Conservation (phyloP, 2,113 vertebrate genomes). For the Nothoprocta perdicaria region DNA sequence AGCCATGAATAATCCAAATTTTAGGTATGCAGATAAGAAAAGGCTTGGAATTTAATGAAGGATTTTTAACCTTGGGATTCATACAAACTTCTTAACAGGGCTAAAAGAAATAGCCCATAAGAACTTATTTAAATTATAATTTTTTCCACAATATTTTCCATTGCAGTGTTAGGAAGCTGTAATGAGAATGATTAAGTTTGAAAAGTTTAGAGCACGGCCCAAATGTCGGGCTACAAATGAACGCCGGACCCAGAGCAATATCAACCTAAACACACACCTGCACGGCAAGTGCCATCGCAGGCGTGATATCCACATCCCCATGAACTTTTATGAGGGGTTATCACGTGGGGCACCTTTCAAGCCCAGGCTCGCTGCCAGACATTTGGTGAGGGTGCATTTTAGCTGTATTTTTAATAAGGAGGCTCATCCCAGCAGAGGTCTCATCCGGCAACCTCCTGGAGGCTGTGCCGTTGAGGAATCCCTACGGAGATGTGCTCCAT, state of each 20-base stretch:
- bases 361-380: slow-evolving; percentile 4
- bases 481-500: not conserved
- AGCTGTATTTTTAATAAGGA: not conserved
- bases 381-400: not conserved
- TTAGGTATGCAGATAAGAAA: not conserved
- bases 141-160: not conserved
- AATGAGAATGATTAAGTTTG: not conserved
- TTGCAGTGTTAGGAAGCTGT: not conserved
- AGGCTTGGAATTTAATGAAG: not conserved
- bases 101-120: not conserved
- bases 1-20: not conserved
- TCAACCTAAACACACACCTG: not conserved
- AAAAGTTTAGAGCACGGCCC: fast-evolving
- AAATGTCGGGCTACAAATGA: not conserved
- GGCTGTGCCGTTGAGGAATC: not conserved
- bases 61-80: not conserved
- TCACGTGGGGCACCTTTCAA: not conserved
- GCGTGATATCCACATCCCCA: not conserved
- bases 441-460: not conserved
- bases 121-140: not conserved
- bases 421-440: not conserved
- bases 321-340: not conserved
- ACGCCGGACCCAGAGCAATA: not conserved
- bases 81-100: not conserved
- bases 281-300: not conserved